Percentiles rank a stretch among this genome's conserved stretches.
These are phyloP conservation scores for Callaeas wilsoni DNA, from an alignment of 2,113 vertebrate species.

Conservation along the genomic window DNA sequence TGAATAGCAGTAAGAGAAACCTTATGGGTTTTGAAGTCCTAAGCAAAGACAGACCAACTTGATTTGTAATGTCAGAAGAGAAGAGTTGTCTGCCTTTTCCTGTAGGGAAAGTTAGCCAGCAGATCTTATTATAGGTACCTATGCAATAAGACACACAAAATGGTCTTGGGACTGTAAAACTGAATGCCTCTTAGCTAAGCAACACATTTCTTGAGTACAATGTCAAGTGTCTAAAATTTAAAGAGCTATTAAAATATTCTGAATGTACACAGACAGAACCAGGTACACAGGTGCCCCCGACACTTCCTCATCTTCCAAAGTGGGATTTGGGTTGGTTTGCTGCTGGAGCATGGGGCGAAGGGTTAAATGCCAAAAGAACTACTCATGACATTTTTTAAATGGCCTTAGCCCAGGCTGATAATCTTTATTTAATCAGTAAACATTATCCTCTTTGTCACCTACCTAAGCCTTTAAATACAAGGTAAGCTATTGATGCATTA, in stretches of 20 bases:
- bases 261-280: not conserved
- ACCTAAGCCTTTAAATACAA: not conserved
- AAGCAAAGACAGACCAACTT: not conserved
- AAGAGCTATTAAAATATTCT: not conserved
- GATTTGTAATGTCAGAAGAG: not conserved
- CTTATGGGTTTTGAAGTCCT: not conserved
- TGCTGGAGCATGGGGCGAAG: not conserved
- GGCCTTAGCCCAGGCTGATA: not conserved
- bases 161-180: not conserved
- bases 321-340: not conserved
- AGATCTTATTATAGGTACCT: not conserved
- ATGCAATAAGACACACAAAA: not conserved
- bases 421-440: not conserved
- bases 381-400: not conserved
- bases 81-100: not conserved
- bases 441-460: not conserved
- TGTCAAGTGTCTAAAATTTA: not conserved
- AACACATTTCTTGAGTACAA: not conserved
- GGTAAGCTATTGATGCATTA: not conserved
- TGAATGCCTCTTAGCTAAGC: not conserved
- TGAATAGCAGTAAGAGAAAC: not conserved
- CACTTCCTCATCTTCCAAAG: not conserved
- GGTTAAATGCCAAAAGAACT: not conserved
- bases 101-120: not conserved
- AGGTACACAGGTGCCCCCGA: accelerated